Evolutionary conservation across 2,113 vertebrate genomes (phyloP).

Genomic region (Solea solea): DNA sequence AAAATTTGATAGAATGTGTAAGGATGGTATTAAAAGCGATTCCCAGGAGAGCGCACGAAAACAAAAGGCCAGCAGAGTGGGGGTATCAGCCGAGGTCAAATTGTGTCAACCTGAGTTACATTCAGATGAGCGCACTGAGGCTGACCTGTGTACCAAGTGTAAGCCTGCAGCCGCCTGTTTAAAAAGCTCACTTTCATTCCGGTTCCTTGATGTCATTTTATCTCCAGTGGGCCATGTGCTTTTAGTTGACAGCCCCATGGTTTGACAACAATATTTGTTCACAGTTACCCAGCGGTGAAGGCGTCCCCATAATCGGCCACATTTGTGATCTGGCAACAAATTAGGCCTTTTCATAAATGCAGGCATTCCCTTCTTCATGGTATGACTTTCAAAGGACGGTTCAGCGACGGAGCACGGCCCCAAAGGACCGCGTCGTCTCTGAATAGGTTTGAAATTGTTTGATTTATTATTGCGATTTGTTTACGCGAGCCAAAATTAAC

Average conservation of each 20-base stretch:
- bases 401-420: constrained; percentile 7
- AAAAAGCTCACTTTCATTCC: constrained; percentile 64
- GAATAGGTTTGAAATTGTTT: constrained; percentile 3
- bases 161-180: constrained; percentile 55
- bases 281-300: constrained; percentile 55
- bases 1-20: constrained; percentile 63
- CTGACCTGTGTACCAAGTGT: constrained; percentile 65
- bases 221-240: constrained; percentile 77
- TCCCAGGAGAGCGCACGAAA: constrained; percentile 58
- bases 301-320: constrained; percentile 41
- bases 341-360: constrained; percentile 67
- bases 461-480: background rate
- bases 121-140: constrained; percentile 75
- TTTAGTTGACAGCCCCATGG: constrained; percentile 68
- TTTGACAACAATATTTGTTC: constrained; percentile 63
- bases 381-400: constrained; percentile 11
- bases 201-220: constrained; percentile 69
- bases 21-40: constrained; percentile 65
- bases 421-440: background rate
- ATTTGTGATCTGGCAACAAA: constrained; percentile 67
- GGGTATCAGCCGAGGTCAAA: constrained; percentile 77
- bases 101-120: constrained; percentile 83
- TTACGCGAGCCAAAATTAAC: background rate
- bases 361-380: constrained; percentile 46
- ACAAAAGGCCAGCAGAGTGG: constrained; percentile 68